Conservation (phyloP, 2,797 vertebrate species). For the Eulemur rubriventer region DNA sequence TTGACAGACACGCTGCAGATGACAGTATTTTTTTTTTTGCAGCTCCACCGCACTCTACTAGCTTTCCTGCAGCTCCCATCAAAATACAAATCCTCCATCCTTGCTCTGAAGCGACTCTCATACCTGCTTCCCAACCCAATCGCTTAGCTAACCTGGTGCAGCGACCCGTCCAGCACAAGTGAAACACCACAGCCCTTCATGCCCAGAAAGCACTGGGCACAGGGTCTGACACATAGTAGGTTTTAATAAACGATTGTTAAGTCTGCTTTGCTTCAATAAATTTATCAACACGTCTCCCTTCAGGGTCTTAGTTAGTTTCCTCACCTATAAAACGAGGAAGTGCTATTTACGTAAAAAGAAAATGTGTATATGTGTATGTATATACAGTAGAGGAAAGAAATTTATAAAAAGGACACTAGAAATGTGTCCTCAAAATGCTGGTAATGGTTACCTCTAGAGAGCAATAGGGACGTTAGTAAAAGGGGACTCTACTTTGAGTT, state of each 20-base stretch:
- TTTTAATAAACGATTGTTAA: background rate
- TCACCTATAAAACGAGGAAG: background rate
- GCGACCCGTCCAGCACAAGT: background rate
- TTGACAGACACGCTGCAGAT: background rate
- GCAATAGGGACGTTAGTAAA: background rate
- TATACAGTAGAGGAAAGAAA: background rate
- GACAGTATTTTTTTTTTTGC: background rate
- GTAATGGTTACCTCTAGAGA: background rate
- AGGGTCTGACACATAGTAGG: background rate
- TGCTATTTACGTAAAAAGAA: background rate
- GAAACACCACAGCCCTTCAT: background rate
- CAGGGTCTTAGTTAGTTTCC: background rate
- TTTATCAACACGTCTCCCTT: background rate
- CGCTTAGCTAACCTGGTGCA: background rate
- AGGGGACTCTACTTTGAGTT: background rate
- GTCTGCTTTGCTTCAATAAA: background rate
- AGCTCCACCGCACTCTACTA: background rate
- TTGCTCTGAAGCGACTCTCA: background rate
- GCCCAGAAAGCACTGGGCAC: background rate
- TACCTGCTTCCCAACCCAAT: background rate
- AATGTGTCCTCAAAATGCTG: background rate
- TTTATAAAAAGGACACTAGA: background rate
- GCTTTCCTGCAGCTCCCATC: background rate
- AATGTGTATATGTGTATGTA: background rate
- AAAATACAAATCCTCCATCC: background rate